A percentile compares a stretch with the other conserved stretches of the same genome.
Conservation (phyloP, 2,113 vertebrate genomes). For the Hyaena hyaena region DNA sequence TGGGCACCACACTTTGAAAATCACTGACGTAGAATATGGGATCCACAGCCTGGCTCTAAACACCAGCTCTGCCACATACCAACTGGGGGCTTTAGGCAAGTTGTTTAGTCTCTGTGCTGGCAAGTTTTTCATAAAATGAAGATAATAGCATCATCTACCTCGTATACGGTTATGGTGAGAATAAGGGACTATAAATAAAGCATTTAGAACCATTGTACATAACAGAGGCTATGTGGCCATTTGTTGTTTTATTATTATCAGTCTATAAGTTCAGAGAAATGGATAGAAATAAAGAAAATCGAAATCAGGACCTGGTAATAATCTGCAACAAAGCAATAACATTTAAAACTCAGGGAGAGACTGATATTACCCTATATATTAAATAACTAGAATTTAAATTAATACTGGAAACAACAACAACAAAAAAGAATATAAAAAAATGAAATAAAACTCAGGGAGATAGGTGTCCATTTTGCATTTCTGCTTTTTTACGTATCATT, state of each 20-base stretch:
- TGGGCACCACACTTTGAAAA: background rate
- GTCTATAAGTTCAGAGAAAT: slow-evolving; percentile 12
- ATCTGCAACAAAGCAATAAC: background rate
- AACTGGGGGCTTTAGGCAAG: background rate
- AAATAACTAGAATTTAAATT: too few species aligned
- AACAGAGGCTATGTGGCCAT: background rate
- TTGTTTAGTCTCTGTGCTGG: background rate
- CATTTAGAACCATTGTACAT: background rate
- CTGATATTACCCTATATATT: too few species aligned
- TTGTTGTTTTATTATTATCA: slow-evolving; percentile 14
- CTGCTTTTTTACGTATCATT: background rate
- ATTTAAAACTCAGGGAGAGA: slow-evolving; percentile 6
- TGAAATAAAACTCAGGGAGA: background rate
- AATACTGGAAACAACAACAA: too few species aligned
- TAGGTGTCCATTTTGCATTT: slow-evolving; percentile 6
- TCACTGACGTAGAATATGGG: background rate
- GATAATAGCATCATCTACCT: background rate
- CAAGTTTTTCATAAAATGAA: background rate
- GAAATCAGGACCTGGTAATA: background rate
- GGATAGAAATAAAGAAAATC: slow-evolving; percentile 13
- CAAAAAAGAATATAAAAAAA: too few species aligned
- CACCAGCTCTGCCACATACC: background rate
- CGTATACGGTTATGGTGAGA: background rate
- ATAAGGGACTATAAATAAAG: background rate
- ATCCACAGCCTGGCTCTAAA: background rate